phyloP scores from a whole-genome alignment of 2,888 invertebrate species.

The Corythucha ciliata region DNA sequence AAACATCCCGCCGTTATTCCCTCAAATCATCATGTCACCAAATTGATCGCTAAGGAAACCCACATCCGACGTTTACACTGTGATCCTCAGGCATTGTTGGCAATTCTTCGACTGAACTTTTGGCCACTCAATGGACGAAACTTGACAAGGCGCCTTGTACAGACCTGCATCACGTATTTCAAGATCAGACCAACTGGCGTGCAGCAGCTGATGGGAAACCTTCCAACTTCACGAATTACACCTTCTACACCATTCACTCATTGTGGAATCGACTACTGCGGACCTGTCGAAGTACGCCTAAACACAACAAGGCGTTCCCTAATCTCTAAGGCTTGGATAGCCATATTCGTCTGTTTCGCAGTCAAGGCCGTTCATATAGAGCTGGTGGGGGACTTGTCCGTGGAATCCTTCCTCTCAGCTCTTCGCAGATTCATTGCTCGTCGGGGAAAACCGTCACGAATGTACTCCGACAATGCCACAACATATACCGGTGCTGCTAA shows the following conservation, averaged over 20 bases:
- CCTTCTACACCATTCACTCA: constrained; percentile 33
- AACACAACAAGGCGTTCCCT: constrained; percentile 27
- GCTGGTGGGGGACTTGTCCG: constrained; percentile 32
- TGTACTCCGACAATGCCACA: constrained; percentile 36
- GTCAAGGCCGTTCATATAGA: constrained; percentile 37
- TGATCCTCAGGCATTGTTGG: neutral
- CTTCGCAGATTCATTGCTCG: constrained; percentile 34
- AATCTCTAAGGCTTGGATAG: constrained; percentile 24
- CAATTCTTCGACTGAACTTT: neutral
- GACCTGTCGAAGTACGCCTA: constrained; percentile 33
- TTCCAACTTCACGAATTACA: constrained; percentile 33
- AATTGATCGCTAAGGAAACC: neutral
- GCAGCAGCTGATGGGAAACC: constrained; percentile 36
- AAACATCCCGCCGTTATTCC: neutral
- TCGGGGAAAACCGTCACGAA: constrained; percentile 29
- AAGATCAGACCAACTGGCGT: constrained; percentile 23
- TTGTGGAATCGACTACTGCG: constrained; percentile 36
- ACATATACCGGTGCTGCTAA: constrained; percentile 35
- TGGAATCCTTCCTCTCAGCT: constrained; percentile 32
- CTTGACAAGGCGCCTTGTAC: constrained; percentile 6
- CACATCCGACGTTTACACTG: neutral
- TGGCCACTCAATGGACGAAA: constrained; percentile 8
- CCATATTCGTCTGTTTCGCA: constrained; percentile 35
- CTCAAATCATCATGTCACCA: neutral
- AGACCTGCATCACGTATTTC: constrained; percentile 29